Evolutionary conservation across 2,888 invertebrate species (phyloP), one percentile per base, ranked within the genome.

Genomic region (Cyaniris semiargus): DNA sequence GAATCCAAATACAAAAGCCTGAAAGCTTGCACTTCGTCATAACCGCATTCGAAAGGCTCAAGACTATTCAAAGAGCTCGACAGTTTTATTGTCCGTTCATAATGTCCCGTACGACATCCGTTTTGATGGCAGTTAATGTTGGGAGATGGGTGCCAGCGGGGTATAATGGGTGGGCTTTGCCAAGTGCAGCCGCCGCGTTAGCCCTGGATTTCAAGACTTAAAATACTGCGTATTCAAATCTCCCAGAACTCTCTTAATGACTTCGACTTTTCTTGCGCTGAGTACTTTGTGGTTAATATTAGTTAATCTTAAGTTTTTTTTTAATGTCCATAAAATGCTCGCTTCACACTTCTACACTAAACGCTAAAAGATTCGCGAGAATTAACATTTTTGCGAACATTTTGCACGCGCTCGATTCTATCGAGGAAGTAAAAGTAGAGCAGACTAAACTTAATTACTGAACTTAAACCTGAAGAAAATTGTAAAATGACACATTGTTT

Each of bases 1-100:
- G 44, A 72, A 44, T 44, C 21, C 44, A 72, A 72, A 23, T 21
- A 38, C 38, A 72, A 72, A 72, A 38, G 71, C 38, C 44, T 38
- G 72, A 72, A 72, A 72, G 72, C 48, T 48, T 31, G 66, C 66
- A 66, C 21, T 66, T 60, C 76, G 75, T 70, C 76, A 72, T 77
- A 72, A 77, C 58, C 80, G 79, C 78, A 78, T 78, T 80, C 78
- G 77, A 76, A 79, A 78, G 76, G 75, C 76, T 79, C 72, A 77
- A 82, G 78, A 79, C 79, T 80, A 80, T 81, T 81, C 80, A 81
- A 81, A 82, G 81, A 88, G 84, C 86, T 88, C 83, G 83, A 85
- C 87, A 86, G 86, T 88, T 92, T 91, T 91, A 91, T 91, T 91
- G 89, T 91, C 84, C 85, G 87, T 91, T 91, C 90, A 90, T 92